A percentile compares a stretch with the other conserved stretches of the same genome.
phyloP scores from a whole-genome alignment of 2,888 invertebrate genomes.

The Mimumesa dahlbomi region DNA sequence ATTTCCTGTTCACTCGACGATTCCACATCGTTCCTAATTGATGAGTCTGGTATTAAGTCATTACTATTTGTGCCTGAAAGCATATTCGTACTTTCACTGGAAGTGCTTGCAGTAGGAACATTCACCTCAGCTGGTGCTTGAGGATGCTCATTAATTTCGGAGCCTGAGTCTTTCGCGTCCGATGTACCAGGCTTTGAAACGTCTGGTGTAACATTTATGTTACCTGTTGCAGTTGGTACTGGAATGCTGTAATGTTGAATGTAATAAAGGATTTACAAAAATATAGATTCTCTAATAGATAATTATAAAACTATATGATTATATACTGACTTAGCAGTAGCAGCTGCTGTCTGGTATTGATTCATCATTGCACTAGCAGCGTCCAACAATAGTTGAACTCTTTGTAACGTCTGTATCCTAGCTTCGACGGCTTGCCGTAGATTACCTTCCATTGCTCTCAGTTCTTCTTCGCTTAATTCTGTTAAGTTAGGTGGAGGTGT shows the following conservation, averaged over 20 bases:
- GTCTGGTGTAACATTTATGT: conserved; percentile 36
- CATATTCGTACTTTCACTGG: conserved; percentile 50
- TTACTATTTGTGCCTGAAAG: conserved; percentile 64
- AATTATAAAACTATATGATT: no score
- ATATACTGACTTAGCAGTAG: conserved; percentile 79
- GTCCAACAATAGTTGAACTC: conserved; percentile 94
- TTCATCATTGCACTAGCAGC: conserved; percentile 97
- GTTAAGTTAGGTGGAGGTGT: conserved; percentile 89
- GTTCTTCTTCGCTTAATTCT: conserved; percentile 90
- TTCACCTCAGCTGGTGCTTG: conserved; percentile 24
- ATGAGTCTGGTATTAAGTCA: conserved; percentile 71
- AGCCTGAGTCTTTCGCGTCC: conserved; percentile 14
- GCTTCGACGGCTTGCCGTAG: conserved; percentile 94
- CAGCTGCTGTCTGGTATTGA: conserved; percentile 90
- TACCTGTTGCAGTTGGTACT: conserved; percentile 53
- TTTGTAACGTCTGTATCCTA: conserved; percentile 90
- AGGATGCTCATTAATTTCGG: conserved; percentile 14
- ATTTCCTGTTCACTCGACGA: conserved; percentile 84
- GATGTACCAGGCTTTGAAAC: conserved; percentile 42
- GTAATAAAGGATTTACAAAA: not conserved
- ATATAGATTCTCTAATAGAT: no score
- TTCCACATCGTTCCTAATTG: conserved; percentile 78
- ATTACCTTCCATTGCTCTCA: conserved; percentile 93
- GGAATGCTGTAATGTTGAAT: conserved; percentile 69
- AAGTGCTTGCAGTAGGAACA: conserved; percentile 47